These are phyloP conservation scores for Phymatocera aterrima DNA, from an alignment of 2,888 invertebrate genomes.

Conservation along the genomic window DNA sequence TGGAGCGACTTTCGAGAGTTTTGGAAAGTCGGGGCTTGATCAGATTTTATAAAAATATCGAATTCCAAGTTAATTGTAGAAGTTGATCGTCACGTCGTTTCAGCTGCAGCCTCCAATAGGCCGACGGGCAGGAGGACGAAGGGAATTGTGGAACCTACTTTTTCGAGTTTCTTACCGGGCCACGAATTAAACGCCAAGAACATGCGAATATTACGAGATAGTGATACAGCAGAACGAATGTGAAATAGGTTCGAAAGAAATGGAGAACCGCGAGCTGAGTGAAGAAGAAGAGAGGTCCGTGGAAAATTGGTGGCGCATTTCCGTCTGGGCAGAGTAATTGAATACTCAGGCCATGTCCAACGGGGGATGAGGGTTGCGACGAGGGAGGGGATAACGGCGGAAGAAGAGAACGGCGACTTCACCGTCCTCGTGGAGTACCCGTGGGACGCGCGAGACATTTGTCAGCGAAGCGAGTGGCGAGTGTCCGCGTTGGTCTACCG, in stretches of 20 bases:
- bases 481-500: conserved; percentile 54
- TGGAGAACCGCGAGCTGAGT: too few relatives aligned
- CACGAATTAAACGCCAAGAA: too few relatives aligned
- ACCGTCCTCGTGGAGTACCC: conserved; percentile 50
- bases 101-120: too few relatives aligned
- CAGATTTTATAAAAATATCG: too few relatives aligned
- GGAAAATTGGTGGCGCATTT: conserved; percentile 47
- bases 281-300: conserved; percentile 43
- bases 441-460: conserved; percentile 71
- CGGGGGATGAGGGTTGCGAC: conserved; percentile 39
- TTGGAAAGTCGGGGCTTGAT: too few relatives aligned
- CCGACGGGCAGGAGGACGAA: too few relatives aligned
- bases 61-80: too few relatives aligned
- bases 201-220: background rate
- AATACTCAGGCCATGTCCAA: conserved; percentile 61
- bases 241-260: background rate
- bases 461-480: conserved; percentile 72
- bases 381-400: background rate
- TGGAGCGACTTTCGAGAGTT: too few relatives aligned
- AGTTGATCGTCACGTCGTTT: too few relatives aligned
- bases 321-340: conserved; percentile 61
- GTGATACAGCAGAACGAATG: background rate
- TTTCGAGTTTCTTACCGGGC: too few relatives aligned
- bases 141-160: too few relatives aligned
- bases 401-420: conserved; percentile 21